These are phyloP conservation scores for Beroe forskalii DNA, from an alignment of 37 sponge, comb jelly and placozoan genomes.

Conservation along the genomic window DNA sequence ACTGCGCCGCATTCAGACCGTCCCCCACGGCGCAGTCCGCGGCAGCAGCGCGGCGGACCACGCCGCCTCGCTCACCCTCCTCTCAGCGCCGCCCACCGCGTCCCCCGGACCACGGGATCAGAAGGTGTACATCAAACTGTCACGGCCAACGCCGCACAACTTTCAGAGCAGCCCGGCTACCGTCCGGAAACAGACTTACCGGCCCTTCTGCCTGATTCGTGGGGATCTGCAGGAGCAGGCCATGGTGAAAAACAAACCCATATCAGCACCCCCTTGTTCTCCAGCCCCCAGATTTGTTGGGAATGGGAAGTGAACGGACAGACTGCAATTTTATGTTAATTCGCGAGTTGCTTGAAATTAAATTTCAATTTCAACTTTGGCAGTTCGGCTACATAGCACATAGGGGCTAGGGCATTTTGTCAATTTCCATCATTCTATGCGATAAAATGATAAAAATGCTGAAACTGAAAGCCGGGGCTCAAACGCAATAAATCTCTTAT, in stretches of 20 bases:
- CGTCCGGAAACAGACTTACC: slow-evolving; percentile 24
- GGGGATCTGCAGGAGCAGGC: background rate
- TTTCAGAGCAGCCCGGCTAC: background rate
- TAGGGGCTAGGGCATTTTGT: no score
- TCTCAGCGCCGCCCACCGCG: background rate
- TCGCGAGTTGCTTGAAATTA: no score
- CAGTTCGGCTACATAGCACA: no score
- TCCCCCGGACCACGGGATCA: background rate
- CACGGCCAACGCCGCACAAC: background rate
- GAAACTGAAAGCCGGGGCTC: no score
- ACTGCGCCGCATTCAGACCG: background rate
- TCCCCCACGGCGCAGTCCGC: background rate
- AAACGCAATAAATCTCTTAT: no score
- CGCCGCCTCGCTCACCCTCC: background rate
- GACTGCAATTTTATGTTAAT: no score
- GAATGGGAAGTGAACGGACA: no score
- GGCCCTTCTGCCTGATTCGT: slow-evolving; percentile 13
- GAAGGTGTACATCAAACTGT: slow-evolving; percentile 40
- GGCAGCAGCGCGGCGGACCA: background rate
- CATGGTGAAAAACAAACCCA: background rate
- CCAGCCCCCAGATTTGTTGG: background rate
- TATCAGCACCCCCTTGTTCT: slow-evolving; percentile 18
- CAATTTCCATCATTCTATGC: no score
- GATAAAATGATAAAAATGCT: no score
- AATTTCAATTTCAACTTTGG: no score